Conservation (phyloP, 2,888 invertebrate genomes). For the Lydus trimaculatus region DNA sequence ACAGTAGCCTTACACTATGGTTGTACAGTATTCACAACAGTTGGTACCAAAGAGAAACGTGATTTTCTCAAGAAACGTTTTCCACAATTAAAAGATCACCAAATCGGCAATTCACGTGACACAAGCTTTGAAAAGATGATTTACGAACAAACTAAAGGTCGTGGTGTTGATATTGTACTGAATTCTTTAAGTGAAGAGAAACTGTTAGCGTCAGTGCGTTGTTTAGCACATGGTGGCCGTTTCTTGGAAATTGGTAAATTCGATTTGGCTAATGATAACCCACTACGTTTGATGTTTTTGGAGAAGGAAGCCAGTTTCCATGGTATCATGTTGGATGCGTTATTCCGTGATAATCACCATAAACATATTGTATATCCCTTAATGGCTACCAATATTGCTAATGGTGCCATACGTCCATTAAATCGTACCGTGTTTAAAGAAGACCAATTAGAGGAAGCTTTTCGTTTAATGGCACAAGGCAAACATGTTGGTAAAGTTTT, state of each 20-base stretch:
- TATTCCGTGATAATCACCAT: slow-evolving; percentile 58
- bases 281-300: slow-evolving; percentile 71
- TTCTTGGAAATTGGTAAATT: slow-evolving; percentile 88
- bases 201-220: slow-evolving; percentile 72
- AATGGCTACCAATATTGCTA: slow-evolving; percentile 58
- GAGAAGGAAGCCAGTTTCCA: slow-evolving; percentile 76
- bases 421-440: slow-evolving; percentile 60
- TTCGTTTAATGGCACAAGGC: slow-evolving; percentile 63
- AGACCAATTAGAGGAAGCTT: slow-evolving; percentile 63
- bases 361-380: slow-evolving; percentile 56
- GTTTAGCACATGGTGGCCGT: slow-evolving; percentile 66
- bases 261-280: slow-evolving; percentile 73
- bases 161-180: slow-evolving; percentile 86
- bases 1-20: slow-evolving; percentile 70
- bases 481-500: slow-evolving; percentile 68
- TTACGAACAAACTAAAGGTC: slow-evolving; percentile 77
- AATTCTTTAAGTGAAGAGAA: slow-evolving; percentile 94
- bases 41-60: slow-evolving; percentile 70
- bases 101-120: slow-evolving; percentile 76
- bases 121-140: slow-evolving; percentile 86
- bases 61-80: slow-evolving; percentile 67
- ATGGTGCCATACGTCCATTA: slow-evolving; percentile 65
- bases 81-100: slow-evolving; percentile 52
- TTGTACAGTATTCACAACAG: slow-evolving; percentile 75
- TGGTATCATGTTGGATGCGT: slow-evolving; percentile 74